Evolutionary conservation across 1,140 invertebrate species (phyloP).

Genomic region (Rhynchophorus ferrugineus): DNA sequence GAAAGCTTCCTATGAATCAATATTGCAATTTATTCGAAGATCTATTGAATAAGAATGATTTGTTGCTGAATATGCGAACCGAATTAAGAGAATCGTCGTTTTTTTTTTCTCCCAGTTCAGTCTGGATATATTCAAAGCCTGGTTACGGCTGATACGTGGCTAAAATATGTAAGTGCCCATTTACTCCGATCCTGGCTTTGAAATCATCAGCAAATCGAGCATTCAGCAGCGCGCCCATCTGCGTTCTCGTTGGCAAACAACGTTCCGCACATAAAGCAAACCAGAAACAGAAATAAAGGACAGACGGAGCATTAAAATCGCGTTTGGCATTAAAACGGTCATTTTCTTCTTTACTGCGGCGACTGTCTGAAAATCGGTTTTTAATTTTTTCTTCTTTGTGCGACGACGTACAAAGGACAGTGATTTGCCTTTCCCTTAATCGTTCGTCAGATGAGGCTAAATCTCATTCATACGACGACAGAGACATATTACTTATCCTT

Average conservation of each 20-base stretch:
- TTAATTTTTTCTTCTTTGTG: too few species aligned
- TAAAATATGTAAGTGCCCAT: conserved; percentile 17
- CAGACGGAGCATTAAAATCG: conserved; percentile 5
- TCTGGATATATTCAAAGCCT: conserved; percentile 15
- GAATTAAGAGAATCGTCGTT: conserved; percentile 4
- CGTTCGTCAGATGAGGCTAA: too few species aligned
- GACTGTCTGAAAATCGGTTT: too few species aligned
- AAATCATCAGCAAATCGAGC: conserved; percentile 9
- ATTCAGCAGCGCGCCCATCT: conserved; percentile 5
- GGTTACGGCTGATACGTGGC: conserved; percentile 6
- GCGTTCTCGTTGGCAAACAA: conserved; percentile 2
- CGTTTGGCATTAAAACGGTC: conserved; percentile 4
- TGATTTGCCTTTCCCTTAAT: too few species aligned
- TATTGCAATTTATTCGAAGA: too few species aligned
- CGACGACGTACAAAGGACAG: too few species aligned
- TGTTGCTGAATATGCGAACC: conserved; percentile 4
- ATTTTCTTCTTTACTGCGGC: too few species aligned
- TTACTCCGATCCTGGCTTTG: conserved; percentile 7
- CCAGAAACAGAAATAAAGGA: background rate
- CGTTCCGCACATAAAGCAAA: background rate
- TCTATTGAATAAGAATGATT: too few species aligned
- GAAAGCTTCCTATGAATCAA: too few species aligned
- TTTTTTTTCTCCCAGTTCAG: conserved; percentile 8
- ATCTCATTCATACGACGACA: too few species aligned
- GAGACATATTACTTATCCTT: too few species aligned